Conservation (phyloP, 2,888 invertebrate genomes). For the Cryptops parisi region DNA sequence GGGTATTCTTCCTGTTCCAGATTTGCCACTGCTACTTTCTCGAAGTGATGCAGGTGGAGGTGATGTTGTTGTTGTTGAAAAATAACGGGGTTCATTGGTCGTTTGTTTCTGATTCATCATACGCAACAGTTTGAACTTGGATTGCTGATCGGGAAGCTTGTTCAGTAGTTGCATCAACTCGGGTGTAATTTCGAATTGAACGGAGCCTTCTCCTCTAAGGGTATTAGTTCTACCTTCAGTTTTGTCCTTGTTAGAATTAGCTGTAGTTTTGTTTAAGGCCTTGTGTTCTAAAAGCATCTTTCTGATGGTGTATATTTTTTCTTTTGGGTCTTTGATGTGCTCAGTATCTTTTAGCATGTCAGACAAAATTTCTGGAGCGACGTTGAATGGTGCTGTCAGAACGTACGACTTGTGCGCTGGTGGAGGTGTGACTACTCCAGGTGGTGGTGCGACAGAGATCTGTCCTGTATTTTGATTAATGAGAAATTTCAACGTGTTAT, state of each 20-base stretch:
- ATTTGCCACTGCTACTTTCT: neutral
- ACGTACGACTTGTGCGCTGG: neutral
- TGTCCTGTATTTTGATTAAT: neutral
- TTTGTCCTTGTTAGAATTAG: neutral
- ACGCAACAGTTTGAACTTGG: neutral
- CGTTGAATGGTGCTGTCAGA: neutral
- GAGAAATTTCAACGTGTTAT: neutral
- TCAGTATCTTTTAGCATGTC: neutral
- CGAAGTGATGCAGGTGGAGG: neutral
- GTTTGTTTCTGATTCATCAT: neutral
- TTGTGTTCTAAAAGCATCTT: neutral
- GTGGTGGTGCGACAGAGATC: neutral
- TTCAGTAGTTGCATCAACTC: neutral
- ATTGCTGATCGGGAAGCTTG: neutral
- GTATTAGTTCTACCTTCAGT: neutral
- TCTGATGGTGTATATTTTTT: neutral
- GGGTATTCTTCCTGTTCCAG: neutral
- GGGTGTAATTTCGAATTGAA: neutral
- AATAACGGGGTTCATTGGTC: neutral
- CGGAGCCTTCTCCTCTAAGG: neutral
- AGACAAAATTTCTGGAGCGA: neutral
- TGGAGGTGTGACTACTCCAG: neutral
- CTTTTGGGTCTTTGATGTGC: neutral
- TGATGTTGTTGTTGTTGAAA: neutral
- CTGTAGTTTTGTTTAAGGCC: neutral